Evolutionary conservation across 2,797 vertebrate species (phyloP).

Genomic region (Acestrorhynchus altus): DNA sequence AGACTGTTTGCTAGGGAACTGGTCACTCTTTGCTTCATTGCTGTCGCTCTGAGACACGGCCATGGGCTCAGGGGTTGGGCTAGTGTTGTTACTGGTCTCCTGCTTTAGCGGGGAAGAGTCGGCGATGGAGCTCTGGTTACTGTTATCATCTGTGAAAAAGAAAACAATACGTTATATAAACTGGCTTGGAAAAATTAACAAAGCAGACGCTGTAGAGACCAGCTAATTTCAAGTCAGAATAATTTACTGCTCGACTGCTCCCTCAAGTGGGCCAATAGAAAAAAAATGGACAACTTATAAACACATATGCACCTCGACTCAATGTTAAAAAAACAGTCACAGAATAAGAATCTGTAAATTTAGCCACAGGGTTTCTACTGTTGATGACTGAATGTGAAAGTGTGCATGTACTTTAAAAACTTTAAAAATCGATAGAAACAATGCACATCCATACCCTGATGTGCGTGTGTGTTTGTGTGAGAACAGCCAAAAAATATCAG

Average conservation of each 20-base stretch:
- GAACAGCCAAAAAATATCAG: no score
- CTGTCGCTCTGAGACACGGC: conserved; percentile 73
- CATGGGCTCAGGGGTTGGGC: conserved; percentile 90
- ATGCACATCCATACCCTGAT: no score
- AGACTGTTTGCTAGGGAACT: conserved; percentile 79
- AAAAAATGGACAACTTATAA: background rate
- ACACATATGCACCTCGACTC: no score
- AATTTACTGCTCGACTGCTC: conserved; percentile 3
- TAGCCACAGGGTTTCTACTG: no score
- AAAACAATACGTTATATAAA: background rate
- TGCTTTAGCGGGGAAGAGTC: conserved; percentile 97
- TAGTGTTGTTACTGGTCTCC: conserved; percentile 96
- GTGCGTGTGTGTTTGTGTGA: no score
- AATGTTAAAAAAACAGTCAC: no score
- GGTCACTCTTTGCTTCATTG: conserved; percentile 84
- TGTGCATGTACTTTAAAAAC: no score
- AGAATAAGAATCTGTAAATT: no score
- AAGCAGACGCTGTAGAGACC: background rate
- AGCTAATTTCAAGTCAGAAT: background rate
- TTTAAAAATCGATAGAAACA: no score
- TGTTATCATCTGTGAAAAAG: conserved; percentile 91
- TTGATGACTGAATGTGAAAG: no score
- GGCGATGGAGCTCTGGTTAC: conserved; percentile 99
- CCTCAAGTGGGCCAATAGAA: conserved; percentile 17
- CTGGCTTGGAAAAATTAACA: background rate